Evolutionary conservation across 2,797 vertebrate species (phyloP).

Genomic region (Enteromius trimaculatus): DNA sequence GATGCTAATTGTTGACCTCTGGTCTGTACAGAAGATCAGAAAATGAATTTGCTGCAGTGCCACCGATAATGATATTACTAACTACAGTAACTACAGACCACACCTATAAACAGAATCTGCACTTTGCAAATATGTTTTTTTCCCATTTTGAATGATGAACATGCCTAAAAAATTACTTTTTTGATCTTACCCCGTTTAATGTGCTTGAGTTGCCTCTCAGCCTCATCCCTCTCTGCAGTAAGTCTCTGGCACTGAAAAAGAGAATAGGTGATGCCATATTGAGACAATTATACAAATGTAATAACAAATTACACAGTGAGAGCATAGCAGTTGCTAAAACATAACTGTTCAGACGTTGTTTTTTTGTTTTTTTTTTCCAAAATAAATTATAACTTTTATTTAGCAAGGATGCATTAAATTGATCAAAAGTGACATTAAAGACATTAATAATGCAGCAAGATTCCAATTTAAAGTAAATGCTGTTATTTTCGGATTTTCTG

Average conservation of each 20-base stretch:
- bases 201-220: conserved; percentile 82
- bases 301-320: background rate
- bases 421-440: background rate
- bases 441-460: background rate
- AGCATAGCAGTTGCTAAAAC: background rate
- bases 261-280: conserved; percentile 30
- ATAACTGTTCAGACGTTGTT: background rate
- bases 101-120: background rate
- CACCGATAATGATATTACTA: background rate
- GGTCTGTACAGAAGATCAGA: background rate
- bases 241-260: conserved; percentile 74
- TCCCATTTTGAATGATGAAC: background rate
- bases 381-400: background rate
- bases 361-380: background rate
- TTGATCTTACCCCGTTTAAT: conserved; percentile 81
- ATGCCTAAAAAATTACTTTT: background rate
- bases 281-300: background rate
- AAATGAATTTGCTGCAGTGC: background rate
- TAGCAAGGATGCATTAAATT: background rate
- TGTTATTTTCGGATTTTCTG: background rate
- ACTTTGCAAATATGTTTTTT: background rate
- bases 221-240: conserved; percentile 78
- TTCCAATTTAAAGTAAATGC: background rate
- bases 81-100: background rate
- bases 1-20: background rate